Evolutionary conservation across 2,113 vertebrate genomes (phyloP).

Genomic region (Neotoma lepida): DNA sequence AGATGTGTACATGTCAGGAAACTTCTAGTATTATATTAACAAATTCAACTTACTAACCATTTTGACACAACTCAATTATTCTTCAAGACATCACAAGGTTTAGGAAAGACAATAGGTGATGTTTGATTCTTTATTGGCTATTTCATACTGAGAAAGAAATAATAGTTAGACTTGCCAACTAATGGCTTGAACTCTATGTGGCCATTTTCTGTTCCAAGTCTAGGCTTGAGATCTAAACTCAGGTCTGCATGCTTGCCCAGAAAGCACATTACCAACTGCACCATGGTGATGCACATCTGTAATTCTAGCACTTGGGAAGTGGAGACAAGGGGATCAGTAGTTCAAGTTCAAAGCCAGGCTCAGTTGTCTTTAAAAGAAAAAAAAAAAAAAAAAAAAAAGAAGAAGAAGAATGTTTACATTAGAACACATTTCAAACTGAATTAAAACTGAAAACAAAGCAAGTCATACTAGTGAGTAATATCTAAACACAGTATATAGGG

Average conservation of each 20-base stretch:
- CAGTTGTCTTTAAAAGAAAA: background rate
- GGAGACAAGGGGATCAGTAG: background rate
- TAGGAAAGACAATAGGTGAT: background rate
- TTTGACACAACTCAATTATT: background rate
- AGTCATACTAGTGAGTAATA: background rate
- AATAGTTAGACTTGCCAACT: background rate
- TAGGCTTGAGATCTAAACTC: background rate
- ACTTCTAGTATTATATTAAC: conserved; percentile 14
- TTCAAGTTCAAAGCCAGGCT: background rate
- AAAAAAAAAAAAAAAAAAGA: background rate
- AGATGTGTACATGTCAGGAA: background rate
- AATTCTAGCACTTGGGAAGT: background rate
- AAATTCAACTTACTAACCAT: conserved; percentile 34
- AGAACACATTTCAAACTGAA: background rate
- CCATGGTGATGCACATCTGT: background rate
- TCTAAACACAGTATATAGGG: background rate
- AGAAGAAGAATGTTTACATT: background rate
- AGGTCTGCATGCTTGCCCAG: background rate
- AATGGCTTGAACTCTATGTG: background rate
- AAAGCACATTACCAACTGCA: background rate
- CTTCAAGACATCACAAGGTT: conserved; percentile 12
- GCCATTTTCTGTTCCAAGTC: background rate
- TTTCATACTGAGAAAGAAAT: background rate
- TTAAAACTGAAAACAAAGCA: conserved; percentile 25
- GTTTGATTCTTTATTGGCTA: background rate